These are phyloP conservation scores for Pygoscelis adeliae DNA, from an alignment of 2,113 vertebrate genomes.

Conservation along the genomic window DNA sequence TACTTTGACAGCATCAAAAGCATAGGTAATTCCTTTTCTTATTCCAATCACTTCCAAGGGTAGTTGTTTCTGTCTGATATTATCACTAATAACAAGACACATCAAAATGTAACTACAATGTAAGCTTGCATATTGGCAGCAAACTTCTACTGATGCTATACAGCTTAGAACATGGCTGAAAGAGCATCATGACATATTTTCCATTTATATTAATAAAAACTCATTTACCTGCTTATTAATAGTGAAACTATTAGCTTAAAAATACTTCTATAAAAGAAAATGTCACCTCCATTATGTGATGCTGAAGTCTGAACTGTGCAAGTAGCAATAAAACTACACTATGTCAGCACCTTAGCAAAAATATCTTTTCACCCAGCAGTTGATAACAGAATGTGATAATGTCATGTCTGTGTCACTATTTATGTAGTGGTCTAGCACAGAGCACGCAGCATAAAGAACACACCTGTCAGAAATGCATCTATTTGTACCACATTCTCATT, in stretches of 20 bases:
- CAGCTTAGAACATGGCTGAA: not conserved
- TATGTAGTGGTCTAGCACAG: not conserved
- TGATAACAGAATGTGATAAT: not conserved
- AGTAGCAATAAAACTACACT: not conserved
- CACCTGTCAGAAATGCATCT: not conserved
- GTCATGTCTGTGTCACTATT: constrained; percentile 2
- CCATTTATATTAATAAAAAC: not conserved
- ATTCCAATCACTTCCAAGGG: not conserved
- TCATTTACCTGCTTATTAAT: not conserved
- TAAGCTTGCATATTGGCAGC: not conserved
- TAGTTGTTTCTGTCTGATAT: not conserved
- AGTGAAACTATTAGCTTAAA: not conserved
- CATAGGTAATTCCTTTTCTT: not conserved
- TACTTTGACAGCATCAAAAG: not conserved
- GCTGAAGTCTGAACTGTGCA: not conserved
- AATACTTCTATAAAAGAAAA: not conserved
- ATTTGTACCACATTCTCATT: not conserved
- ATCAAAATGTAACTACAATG: not conserved
- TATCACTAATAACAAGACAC: not conserved
- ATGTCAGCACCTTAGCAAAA: not conserved
- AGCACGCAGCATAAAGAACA: not conserved
- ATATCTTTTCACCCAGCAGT: not conserved
- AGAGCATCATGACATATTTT: not conserved
- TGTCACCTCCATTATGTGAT: not conserved
- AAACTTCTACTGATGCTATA: not conserved